Base-by-base conservation (phyloP, 23 tunicate species). In the Oikopleura vanhoeffeni region DNA sequence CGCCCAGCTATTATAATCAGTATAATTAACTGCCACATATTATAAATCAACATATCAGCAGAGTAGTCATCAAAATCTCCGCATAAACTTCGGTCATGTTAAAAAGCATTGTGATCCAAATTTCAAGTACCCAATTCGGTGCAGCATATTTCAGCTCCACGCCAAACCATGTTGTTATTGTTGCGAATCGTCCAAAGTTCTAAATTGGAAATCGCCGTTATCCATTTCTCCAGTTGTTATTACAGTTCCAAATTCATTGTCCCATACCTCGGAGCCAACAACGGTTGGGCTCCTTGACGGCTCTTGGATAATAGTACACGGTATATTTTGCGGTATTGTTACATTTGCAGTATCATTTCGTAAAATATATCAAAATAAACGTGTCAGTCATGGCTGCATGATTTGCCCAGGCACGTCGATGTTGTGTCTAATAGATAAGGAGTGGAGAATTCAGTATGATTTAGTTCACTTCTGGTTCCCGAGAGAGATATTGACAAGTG, bases 401-500 rank as follows among this genome's bases (percentile, higher is more conserved):
- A 27, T 33, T 18, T 33, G 0, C 84, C 84, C 64, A 40, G 8
- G 84, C 41, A 27, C 40, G 64, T 40, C 64, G 76, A 41, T 83
- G 83, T 85, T 60, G n/a, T 35, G 58, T 49, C 38, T 76, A 85
- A 30, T 0, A 1, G 32, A 28, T 8, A 76, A 24, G 83, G 84
- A 1, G 85, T 57, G 1, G 39, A 27, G 18, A 41, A 76, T 40
- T 40, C 85, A 39, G 85, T 38, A 8, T 24, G 18, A 49, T 49
- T 8, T 8, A 49, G 24, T 49, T 49, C 64, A 8, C 24, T 24
- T 49, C 64, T 13, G 13, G 24, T 49, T 13, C 64, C 64, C 13
- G 24, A 13, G 40, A 86, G 24, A 39, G 49, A 83, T 86, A 86
- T 0, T 41, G 87, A 84, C 88, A 86, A 24, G 88, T 40, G 57